Conservation (phyloP, 2,888 invertebrate genomes). For the Xestia rhomboidea region DNA sequence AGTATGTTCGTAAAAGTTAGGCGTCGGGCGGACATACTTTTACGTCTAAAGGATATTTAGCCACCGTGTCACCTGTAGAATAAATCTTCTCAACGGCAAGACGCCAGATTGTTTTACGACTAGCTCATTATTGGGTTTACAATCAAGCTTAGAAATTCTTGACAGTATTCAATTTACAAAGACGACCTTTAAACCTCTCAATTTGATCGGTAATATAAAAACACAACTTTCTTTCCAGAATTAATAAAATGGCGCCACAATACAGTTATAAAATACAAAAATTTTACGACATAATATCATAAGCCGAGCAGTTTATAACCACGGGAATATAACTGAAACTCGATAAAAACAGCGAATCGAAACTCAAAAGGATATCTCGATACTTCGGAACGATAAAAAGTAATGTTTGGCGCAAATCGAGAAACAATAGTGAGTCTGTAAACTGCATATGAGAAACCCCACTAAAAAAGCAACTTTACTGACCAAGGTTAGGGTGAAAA, state of each 20-base stretch:
- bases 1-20: background rate
- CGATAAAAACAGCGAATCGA: constrained; percentile 73
- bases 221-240: constrained; percentile 8
- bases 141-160: background rate
- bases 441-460: constrained; percentile 62
- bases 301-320: constrained; percentile 65
- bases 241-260: constrained; percentile 27
- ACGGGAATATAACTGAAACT: constrained; percentile 70
- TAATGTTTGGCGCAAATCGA: constrained; percentile 82
- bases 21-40: background rate
- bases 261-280: constrained; percentile 45
- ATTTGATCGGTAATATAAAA: constrained; percentile 16
- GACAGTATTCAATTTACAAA: background rate
- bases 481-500: constrained; percentile 7
- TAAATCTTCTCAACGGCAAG: background rate
- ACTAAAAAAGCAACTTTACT: constrained; percentile 33
- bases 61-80: background rate
- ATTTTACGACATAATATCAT: constrained; percentile 57
- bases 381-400: constrained; percentile 82
- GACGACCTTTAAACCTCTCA: background rate
- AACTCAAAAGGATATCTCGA: constrained; percentile 79
- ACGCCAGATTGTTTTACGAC: background rate
- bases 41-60: background rate
- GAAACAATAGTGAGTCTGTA: constrained; percentile 81
- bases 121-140: background rate